phyloP scores from a whole-genome alignment of 2,888 invertebrate species.

The Amiota minor region DNA sequence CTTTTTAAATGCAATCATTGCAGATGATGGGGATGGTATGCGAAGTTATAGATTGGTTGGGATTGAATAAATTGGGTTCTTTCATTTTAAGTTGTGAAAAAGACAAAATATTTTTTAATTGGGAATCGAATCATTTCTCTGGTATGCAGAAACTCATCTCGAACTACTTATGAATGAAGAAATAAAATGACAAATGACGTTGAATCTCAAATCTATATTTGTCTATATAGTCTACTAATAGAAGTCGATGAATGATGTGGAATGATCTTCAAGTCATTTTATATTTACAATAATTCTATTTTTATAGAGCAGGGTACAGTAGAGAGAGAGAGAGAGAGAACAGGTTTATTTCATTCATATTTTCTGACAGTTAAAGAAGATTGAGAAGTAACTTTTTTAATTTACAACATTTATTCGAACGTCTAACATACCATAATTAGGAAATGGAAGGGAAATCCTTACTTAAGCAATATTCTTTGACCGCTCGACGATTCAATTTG shows the following conservation, averaged over 20 bases:
- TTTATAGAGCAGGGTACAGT: neutral
- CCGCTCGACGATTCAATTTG: constrained; percentile 42
- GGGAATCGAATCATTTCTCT: neutral
- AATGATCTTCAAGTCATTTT: constrained; percentile 7
- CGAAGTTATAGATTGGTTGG: neutral
- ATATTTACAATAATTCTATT: neutral
- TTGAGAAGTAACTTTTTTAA: too few species aligned
- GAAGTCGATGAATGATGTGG: too few species aligned
- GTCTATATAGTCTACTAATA: too few species aligned
- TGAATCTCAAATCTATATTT: too few species aligned
- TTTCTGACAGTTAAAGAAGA: too few species aligned
- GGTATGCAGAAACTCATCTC: neutral
- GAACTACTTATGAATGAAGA: too few species aligned
- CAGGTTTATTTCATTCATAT: neutral
- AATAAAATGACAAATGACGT: too few species aligned
- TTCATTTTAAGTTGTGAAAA: neutral
- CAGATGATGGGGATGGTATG: neutral
- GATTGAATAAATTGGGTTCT: neutral
- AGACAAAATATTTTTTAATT: neutral
- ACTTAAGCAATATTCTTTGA: constrained; percentile 27
- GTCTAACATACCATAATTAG: constrained; percentile 46
- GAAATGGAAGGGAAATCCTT: too few species aligned
- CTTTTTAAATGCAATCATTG: neutral
- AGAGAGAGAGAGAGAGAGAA: too few species aligned
- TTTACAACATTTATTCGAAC: too few species aligned